Conservation (phyloP, 2,113 vertebrate genomes). For the Polypterus bichir region DNA sequence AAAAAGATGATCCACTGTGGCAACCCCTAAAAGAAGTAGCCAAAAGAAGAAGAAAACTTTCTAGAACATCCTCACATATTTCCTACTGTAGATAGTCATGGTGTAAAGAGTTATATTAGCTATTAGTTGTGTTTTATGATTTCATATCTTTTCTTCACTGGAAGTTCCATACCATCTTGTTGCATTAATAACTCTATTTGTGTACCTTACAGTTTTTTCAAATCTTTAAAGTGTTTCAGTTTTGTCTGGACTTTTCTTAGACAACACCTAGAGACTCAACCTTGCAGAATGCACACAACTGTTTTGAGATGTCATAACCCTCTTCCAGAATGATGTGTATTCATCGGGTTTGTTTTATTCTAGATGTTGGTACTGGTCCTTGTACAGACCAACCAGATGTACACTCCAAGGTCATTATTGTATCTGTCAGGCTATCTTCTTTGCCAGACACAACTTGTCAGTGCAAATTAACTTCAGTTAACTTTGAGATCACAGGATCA, state of each 20-base stretch:
- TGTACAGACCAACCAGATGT: conserved; percentile 13
- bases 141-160: conserved; percentile 8
- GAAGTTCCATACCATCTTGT: conserved; percentile 1
- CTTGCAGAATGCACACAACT: conserved; percentile 16
- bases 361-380: conserved; percentile 13
- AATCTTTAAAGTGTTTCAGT: conserved; percentile 11
- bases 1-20: too few species aligned
- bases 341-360: conserved; percentile 7
- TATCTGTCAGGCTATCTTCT: conserved; percentile 6
- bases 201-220: not conserved
- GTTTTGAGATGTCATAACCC: conserved; percentile 10
- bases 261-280: conserved; percentile 14
- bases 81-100: conserved; percentile 15
- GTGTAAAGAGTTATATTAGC: conserved; percentile 4
- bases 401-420: conserved; percentile 9
- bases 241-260: conserved; percentile 3
- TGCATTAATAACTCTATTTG: conserved; percentile 17
- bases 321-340: conserved; percentile 9
- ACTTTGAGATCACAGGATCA: conserved; percentile 7
- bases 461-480: conserved; percentile 11
- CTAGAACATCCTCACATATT: conserved; percentile 11
- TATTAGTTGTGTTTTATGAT: conserved; percentile 8
- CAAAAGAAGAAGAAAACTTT: too few species aligned
- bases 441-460: conserved; percentile 12
- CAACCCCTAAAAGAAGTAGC: too few species aligned